Conservation (phyloP, 2,113 vertebrate species). For the Taxidea taxus region DNA sequence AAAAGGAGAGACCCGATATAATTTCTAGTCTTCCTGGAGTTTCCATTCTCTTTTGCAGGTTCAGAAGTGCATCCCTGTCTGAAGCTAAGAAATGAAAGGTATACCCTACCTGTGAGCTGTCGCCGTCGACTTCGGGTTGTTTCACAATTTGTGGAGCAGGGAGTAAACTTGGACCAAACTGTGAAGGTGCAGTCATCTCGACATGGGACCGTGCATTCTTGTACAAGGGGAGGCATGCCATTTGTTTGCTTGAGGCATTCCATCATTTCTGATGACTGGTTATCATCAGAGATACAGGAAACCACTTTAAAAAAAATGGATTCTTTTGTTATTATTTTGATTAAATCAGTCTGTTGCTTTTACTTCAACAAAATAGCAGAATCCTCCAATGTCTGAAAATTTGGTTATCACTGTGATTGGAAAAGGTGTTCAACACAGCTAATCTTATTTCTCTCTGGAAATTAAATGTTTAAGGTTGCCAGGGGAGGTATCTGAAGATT, state of each 20-base stretch:
- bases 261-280: conserved; percentile 79
- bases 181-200: conserved; percentile 94
- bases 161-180: conserved; percentile 93
- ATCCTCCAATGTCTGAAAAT: neutral
- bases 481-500: conserved; percentile 33
- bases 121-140: conserved; percentile 84
- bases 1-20: neutral
- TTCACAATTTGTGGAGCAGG: conserved; percentile 88
- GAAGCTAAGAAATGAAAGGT: neutral
- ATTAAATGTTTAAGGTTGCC: conserved; percentile 52
- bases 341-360: neutral
- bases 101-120: conserved; percentile 88
- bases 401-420: neutral
- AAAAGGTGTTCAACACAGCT: conserved; percentile 23
- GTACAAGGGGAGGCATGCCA: conserved; percentile 85
- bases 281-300: conserved; percentile 85
- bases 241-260: conserved; percentile 90
- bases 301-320: conserved; percentile 81
- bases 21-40: neutral
- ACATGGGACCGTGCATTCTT: conserved; percentile 89
- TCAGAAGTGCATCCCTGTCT: neutral
- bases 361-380: conserved; percentile 10
- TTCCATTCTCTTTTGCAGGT: neutral
- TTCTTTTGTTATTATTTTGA: conserved; percentile 19
- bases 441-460: conserved; percentile 44